Percentiles rank a stretch among this genome's conserved stretches.
These are phyloP conservation scores for Quadriops clusia DNA, from an alignment of 2,888 invertebrate species.

Conservation along the genomic window DNA sequence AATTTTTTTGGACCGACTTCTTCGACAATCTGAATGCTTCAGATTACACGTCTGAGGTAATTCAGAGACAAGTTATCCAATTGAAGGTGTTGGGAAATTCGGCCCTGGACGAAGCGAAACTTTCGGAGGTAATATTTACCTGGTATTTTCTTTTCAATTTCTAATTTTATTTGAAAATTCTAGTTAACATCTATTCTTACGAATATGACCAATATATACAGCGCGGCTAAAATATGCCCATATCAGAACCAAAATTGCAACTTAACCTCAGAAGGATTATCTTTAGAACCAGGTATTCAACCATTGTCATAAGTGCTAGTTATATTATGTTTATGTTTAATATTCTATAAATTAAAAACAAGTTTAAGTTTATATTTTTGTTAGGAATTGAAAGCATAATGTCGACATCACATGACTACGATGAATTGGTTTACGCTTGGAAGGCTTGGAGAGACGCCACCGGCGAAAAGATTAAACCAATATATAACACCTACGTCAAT, in stretches of 20 bases:
- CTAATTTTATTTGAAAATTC: slow-evolving; percentile 8
- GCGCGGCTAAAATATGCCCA: slow-evolving; percentile 37
- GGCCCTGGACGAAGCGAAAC: slow-evolving; percentile 31
- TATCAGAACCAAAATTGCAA: slow-evolving; percentile 30
- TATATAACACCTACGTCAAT: slow-evolving; percentile 48
- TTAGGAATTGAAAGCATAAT: slow-evolving; percentile 34
- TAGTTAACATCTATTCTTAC: slow-evolving; percentile 22
- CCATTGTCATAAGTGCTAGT: not conserved
- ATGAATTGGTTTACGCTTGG: slow-evolving; percentile 53
- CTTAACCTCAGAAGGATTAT: slow-evolving; percentile 23
- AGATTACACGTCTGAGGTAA: slow-evolving; percentile 30
- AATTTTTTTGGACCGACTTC: slow-evolving; percentile 33
- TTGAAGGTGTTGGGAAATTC: slow-evolving; percentile 38
- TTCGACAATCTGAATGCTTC: slow-evolving; percentile 27
- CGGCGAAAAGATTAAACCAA: slow-evolving; percentile 47
- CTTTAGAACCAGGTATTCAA: slow-evolving; percentile 31
- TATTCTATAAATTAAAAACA: not conserved
- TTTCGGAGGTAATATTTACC: slow-evolving; percentile 26
- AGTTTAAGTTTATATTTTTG: slow-evolving; percentile 2
- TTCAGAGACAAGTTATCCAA: slow-evolving; percentile 35
- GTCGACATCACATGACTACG: slow-evolving; percentile 42
- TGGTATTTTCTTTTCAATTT: not conserved
- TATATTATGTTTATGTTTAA: not conserved
- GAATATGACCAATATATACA: slow-evolving; percentile 30
- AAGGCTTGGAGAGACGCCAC: slow-evolving; percentile 50